Conservation (phyloP, 2,888 invertebrate species). For the Campopleginae sp. region DNA sequence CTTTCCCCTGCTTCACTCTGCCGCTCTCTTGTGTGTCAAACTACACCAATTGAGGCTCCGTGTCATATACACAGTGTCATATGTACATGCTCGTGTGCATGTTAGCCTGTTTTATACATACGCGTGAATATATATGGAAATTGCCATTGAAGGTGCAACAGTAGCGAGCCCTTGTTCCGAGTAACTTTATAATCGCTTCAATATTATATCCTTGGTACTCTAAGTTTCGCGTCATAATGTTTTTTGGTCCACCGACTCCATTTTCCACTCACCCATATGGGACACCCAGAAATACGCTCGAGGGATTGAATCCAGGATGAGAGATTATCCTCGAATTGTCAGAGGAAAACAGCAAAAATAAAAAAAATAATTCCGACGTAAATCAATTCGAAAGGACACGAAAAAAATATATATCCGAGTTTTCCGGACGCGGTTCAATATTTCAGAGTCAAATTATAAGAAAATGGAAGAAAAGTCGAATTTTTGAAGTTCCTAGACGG, state of each 20-base stretch:
- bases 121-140: conserved; percentile 21
- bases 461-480: no score
- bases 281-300: background rate
- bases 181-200: conserved; percentile 65
- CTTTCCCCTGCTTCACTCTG: conserved; percentile 76
- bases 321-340: background rate
- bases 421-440: no score
- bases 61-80: conserved; percentile 27
- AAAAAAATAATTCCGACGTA: background rate
- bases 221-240: conserved; percentile 14
- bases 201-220: conserved; percentile 43
- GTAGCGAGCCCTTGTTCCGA: conserved; percentile 48
- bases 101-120: conserved; percentile 22
- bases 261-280: background rate
- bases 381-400: background rate
- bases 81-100: background rate
- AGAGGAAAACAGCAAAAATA: background rate
- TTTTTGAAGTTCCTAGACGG: no score
- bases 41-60: conserved; percentile 73
- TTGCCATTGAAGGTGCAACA: conserved; percentile 39
- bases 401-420: no score
- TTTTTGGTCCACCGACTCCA: conserved; percentile 5
- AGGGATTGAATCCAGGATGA: background rate
- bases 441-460: no score
- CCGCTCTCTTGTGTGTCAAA: conserved; percentile 70